Conservation (phyloP, 2,888 invertebrate species). For the Poecilus cupreus region DNA sequence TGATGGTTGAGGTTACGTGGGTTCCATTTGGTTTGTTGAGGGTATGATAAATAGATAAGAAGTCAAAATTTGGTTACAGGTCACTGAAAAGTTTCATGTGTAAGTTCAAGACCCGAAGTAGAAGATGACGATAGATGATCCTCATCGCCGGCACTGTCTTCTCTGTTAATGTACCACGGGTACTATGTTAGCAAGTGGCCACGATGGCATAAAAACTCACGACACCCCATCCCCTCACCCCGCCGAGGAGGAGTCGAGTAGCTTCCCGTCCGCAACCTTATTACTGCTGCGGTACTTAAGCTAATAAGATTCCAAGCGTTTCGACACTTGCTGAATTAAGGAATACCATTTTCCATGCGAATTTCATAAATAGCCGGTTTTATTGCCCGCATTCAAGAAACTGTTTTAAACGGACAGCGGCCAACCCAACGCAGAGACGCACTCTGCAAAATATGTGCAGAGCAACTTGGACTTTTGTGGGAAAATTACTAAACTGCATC, state of each 20-base stretch:
- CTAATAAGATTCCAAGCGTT: slow-evolving; percentile 50
- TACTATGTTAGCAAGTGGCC: not conserved
- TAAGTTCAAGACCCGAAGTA: too few relatives aligned
- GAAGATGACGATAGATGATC: too few relatives aligned
- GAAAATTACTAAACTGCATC: not conserved
- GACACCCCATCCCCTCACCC: not conserved
- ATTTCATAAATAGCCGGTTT: slow-evolving; percentile 48
- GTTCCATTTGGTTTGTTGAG: too few relatives aligned
- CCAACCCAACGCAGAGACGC: not conserved
- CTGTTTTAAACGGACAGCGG: slow-evolving; percentile 40
- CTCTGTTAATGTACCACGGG: not conserved
- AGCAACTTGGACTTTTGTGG: not conserved
- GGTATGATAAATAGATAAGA: too few relatives aligned
- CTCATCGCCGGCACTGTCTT: slow-evolving; percentile 5
- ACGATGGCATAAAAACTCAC: slow-evolving; percentile 1
- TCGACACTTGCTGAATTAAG: slow-evolving; percentile 51
- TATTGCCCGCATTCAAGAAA: slow-evolving; percentile 41
- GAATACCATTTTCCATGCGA: slow-evolving; percentile 48
- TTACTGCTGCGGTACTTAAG: slow-evolving; percentile 40
- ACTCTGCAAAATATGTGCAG: not conserved
- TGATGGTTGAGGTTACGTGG: too few relatives aligned
- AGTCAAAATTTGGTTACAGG: too few relatives aligned
- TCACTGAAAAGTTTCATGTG: too few relatives aligned
- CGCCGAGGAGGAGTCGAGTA: too few relatives aligned
- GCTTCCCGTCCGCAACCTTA: not conserved